These are phyloP conservation scores for Kryptopterus vitreolus DNA, from an alignment of 2,797 vertebrate genomes.

Conservation along the genomic window DNA sequence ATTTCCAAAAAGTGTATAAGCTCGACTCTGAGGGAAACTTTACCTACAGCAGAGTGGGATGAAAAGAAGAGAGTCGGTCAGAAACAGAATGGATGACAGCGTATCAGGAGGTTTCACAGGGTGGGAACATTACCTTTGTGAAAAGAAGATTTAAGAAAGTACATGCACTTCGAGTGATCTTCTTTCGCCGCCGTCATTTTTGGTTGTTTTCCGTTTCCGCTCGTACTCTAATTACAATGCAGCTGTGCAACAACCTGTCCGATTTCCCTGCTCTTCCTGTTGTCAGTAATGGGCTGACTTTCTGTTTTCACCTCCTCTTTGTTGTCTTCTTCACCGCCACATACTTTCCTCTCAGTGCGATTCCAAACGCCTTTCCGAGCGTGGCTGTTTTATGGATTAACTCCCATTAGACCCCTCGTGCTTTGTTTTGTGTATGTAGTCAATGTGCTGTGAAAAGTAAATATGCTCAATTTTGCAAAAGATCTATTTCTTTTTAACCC, in stretches of 20 bases:
- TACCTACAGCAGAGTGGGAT: background rate
- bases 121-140: slow-evolving; percentile 1
- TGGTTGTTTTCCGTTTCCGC: slow-evolving; percentile 1
- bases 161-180: background rate
- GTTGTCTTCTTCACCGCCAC: background rate
- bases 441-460: slow-evolving; percentile 26
- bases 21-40: background rate
- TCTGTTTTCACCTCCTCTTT: slow-evolving; percentile 21
- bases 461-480: slow-evolving; percentile 28
- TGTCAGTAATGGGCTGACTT: slow-evolving; percentile 34
- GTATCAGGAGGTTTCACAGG: slow-evolving; percentile 32
- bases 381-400: slow-evolving; percentile 31
- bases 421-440: slow-evolving; percentile 24
- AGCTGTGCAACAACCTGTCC: background rate
- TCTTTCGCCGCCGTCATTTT: background rate
- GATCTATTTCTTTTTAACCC: slow-evolving; percentile 17
- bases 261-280: background rate
- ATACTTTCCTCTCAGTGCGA: background rate
- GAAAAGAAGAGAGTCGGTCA: background rate
- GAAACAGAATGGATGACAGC: slow-evolving; percentile 15
- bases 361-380: background rate
- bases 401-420: slow-evolving; percentile 1
- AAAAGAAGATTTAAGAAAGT: background rate
- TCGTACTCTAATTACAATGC: slow-evolving; percentile 1
- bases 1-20: background rate